Evolutionary conservation across 2,888 invertebrate species (phyloP), one percentile per base, ranked within the genome.

Genomic region (Drosophila atroscutellata): DNA sequence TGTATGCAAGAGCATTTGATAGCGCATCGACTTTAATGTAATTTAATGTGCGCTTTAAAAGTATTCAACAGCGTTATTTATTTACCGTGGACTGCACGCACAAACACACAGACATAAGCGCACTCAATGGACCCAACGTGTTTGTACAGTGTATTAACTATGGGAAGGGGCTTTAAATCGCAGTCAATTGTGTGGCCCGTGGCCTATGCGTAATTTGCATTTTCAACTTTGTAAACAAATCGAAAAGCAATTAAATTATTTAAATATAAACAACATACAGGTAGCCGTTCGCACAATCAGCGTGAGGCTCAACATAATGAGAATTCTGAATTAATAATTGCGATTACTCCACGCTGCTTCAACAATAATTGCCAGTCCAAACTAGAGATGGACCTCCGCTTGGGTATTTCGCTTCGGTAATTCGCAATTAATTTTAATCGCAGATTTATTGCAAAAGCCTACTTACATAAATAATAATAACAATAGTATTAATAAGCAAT

Each of bases 181-280:
- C 87, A 89, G 87, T 86, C 89, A 89, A 86, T 86, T 89, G 83
- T 83, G 76, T 76, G 81, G 72, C 86, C 81, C 69, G 74, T 77
- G 77, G 83, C 76, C 72, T 86, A 81, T 69, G 77, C 72, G 71
- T 68, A 85, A 86, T 86, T 86, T 89, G 89, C 86, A 86, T 86
- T 86, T 84, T 76, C 80, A 77, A 74, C 85, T 81, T 24, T 86
- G 86, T 89, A 86, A 89, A 86, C 86, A 89, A 86, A 86, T 86
- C 89, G 86, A 89, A 89, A 86, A 85, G 87, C 86, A 86, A 86
- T 86, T 86, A 89, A 86, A 86, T 89, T 86, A 86, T 86, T 86
- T 85, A 86, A 86, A 86, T 86, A 89, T 89, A 86, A 86, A 89
- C 85, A 86, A 86, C 85, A 86, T 15, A 85, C 83, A 77, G 67